Evolutionary conservation across 2,888 invertebrate species (phyloP).

Genomic region (Synergus japonicus): DNA sequence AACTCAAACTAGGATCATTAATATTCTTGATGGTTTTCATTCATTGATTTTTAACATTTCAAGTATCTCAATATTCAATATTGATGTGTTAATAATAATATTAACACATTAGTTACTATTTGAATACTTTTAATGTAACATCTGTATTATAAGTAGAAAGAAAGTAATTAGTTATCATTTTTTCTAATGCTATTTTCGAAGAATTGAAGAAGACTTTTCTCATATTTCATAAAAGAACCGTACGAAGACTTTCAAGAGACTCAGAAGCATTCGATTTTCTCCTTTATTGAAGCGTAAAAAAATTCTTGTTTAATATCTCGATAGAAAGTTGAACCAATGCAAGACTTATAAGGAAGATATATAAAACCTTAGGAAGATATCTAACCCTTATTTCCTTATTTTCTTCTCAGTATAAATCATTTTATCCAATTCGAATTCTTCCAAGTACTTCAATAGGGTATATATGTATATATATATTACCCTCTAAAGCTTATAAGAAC

Average conservation of each 20-base stretch:
- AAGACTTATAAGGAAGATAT: no score
- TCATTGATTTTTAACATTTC: neutral
- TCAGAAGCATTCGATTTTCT: constrained; percentile 7
- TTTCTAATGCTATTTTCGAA: neutral
- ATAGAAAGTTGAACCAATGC: neutral
- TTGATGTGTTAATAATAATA: neutral
- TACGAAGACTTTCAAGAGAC: constrained; percentile 13
- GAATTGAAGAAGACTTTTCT: neutral
- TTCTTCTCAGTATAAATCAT: no score
- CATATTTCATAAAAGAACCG: neutral
- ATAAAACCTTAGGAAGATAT: neutral
- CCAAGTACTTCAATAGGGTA: no score
- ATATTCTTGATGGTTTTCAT: neutral
- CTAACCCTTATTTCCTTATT: neutral
- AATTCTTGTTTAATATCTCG: neutral
- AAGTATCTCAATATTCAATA: neutral
- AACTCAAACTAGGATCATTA: neutral
- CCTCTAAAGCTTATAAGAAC: neutral
- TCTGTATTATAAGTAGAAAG: neutral
- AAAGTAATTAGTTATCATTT: neutral
- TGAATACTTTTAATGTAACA: neutral
- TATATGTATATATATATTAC: no score
- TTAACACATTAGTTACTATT: neutral
- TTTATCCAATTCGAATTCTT: no score
- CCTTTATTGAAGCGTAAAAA: constrained; percentile 16